These are phyloP conservation scores for Sebastes oblongus DNA, from an alignment of 2,797 vertebrate genomes.

Conservation along the genomic window DNA sequence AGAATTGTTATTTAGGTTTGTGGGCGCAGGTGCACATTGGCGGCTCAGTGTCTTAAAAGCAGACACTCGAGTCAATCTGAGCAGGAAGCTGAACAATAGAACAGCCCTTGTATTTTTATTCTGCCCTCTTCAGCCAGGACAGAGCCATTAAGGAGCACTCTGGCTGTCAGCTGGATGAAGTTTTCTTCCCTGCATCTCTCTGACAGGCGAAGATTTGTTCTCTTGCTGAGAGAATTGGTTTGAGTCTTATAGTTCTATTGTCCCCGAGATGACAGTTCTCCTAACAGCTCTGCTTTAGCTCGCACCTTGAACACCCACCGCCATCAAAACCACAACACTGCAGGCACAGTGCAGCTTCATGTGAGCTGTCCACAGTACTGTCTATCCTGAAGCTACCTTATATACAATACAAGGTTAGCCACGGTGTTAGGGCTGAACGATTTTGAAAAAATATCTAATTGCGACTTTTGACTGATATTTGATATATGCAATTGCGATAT, in stretches of 20 bases:
- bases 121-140: conserved; percentile 47
- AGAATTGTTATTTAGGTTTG: conserved; percentile 21
- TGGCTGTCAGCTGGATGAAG: conserved; percentile 59
- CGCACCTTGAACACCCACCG: conserved; percentile 30
- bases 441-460: too few relatives aligned
- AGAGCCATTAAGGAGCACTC: conserved; percentile 60
- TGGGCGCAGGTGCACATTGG: conserved; percentile 45
- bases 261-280: conserved; percentile 59
- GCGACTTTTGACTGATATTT: too few relatives aligned
- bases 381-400: background rate
- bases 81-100: conserved; percentile 50
- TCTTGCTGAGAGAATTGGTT: conserved; percentile 56
- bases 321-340: conserved; percentile 36
- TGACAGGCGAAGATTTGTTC: conserved; percentile 68
- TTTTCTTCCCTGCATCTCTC: conserved; percentile 49
- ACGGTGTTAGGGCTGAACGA: background rate
- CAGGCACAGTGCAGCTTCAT: conserved; percentile 22
- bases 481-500: too few relatives aligned
- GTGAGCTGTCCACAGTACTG: background rate
- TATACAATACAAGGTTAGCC: background rate
- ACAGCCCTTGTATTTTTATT: conserved; percentile 51
- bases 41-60: conserved; percentile 23
- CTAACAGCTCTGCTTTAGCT: conserved; percentile 52
- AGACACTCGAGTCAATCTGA: conserved; percentile 44
- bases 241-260: conserved; percentile 58